Base-by-base conservation (phyloP, 2,113 vertebrate species). In the Tauraco erythrolophus region DNA sequence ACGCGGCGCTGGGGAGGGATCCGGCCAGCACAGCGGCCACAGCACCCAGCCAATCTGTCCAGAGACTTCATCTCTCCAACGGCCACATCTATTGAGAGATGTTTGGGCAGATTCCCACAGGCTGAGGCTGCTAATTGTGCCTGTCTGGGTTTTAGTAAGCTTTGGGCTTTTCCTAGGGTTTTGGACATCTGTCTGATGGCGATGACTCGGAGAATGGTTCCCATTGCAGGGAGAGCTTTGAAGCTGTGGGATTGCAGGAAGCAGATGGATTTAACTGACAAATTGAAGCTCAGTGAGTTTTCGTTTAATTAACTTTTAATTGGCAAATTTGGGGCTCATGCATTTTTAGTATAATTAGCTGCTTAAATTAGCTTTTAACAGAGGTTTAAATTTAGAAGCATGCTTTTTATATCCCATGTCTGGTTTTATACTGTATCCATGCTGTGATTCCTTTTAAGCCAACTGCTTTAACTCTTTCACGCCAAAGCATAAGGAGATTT, bases 231-330 rank as follows among this genome's bases (percentile, higher is more conserved):
- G 62, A 65, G 41, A 31, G 62, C 88, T 94, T 84, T 92, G 93
- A 75, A 92, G 95, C 89, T 81, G 46, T 75, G 94, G 94, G 93
- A 89, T 10, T 68, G 92, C 76, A 87, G 95, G 94, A 95, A 96
- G 77, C 96, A 97, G 96, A 94, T 93, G 92, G 94, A 89, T 96
- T 95, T 46, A 79, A 89, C 77, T 82, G 96, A 94, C 94, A 96
- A 91, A 93, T 93, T 89, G 96, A 84, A 91, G 96, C 91, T 91
- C 81, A 8, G 57, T 78, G 84, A 82, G 69, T 78, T 97, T 84
- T 87, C 8, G 2, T 94, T 96, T 97, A 97, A 97, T 97, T 97
- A 96, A 97, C 93, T 96, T 96, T 75, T 97, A 97, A 97, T 96
- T 96, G 94, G 72, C 57, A 92, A 96, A 96, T 95, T 95, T 89